Evolutionary conservation across 2,113 vertebrate species (phyloP).

Genomic region (Upupa epops): DNA sequence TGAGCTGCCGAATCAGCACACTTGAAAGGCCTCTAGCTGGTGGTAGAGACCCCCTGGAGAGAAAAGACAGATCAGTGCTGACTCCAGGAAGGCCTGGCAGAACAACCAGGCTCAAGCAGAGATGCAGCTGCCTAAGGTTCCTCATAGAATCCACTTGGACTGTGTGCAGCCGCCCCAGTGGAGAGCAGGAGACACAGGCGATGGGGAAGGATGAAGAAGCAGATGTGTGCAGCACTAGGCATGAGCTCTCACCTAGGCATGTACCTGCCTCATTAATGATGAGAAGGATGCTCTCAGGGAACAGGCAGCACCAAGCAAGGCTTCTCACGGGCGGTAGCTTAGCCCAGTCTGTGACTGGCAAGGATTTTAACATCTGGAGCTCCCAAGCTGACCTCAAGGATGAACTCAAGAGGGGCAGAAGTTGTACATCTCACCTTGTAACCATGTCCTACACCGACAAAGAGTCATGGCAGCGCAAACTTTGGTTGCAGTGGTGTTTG

Average conservation of each 20-base stretch:
- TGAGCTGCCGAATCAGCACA: neutral
- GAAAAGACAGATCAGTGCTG: neutral
- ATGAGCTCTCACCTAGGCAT: neutral
- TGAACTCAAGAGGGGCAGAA: neutral
- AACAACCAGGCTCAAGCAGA: neutral
- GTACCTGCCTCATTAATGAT: neutral
- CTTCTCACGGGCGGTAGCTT: neutral
- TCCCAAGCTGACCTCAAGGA: neutral
- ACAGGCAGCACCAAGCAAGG: neutral
- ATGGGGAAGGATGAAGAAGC: neutral
- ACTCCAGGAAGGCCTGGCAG: neutral
- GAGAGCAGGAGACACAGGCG: neutral
- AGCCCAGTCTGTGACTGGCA: neutral
- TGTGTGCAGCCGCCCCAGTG: rapidly evolving
- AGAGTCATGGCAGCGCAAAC: slow-evolving; percentile 17
- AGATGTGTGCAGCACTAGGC: neutral
- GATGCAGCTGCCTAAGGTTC: neutral
- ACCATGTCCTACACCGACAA: neutral
- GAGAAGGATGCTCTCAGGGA: neutral
- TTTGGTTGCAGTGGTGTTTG: slow-evolving; percentile 34
- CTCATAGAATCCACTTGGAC: neutral
- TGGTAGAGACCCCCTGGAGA: neutral
- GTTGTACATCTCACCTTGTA: slow-evolving; percentile 32
- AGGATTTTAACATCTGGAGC: slow-evolving; percentile 12
- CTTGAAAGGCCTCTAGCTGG: neutral